Conservation (phyloP, 2,888 invertebrate genomes). For the Agrochola lota region DNA sequence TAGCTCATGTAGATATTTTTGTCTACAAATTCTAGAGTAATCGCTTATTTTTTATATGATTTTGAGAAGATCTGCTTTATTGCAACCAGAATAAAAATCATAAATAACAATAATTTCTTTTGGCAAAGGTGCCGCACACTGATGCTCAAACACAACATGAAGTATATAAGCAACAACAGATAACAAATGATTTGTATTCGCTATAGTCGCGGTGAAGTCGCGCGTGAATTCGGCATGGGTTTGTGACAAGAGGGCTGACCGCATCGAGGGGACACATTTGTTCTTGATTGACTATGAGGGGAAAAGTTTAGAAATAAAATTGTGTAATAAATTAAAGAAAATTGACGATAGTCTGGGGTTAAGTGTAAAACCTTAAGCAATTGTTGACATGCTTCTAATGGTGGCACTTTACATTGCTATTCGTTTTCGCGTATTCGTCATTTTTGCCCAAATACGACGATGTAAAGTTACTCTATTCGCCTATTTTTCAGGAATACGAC, state of each 20-base stretch:
- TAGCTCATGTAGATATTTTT: not conserved
- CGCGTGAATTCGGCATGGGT: slow-evolving; percentile 71
- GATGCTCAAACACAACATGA: slow-evolving; percentile 62
- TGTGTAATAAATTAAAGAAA: slow-evolving; percentile 20
- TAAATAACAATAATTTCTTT: slow-evolving; percentile 39
- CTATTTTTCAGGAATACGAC: too few relatives aligned
- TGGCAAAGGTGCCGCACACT: slow-evolving; percentile 62
- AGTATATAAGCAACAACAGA: slow-evolving; percentile 67
- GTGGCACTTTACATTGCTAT: too few relatives aligned
- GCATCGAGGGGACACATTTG: slow-evolving; percentile 63
- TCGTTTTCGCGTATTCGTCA: too few relatives aligned
- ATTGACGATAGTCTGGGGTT: not conserved
- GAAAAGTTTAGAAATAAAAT: slow-evolving; percentile 43
- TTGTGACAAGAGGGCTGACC: slow-evolving; percentile 71
- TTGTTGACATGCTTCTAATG: too few relatives aligned
- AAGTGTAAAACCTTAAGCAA: too few relatives aligned
- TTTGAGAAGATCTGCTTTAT: not conserved
- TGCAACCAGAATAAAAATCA: slow-evolving; percentile 28
- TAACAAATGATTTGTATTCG: slow-evolving; percentile 77
- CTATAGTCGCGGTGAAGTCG: slow-evolving; percentile 68
- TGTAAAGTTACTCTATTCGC: too few relatives aligned
- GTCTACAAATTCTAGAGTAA: not conserved
- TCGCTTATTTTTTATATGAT: not conserved
- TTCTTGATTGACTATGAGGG: slow-evolving; percentile 56
- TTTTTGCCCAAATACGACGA: too few relatives aligned